Evolutionary conservation across 2,797 vertebrate genomes (phyloP).

Genomic region (Sciurus carolinensis): DNA sequence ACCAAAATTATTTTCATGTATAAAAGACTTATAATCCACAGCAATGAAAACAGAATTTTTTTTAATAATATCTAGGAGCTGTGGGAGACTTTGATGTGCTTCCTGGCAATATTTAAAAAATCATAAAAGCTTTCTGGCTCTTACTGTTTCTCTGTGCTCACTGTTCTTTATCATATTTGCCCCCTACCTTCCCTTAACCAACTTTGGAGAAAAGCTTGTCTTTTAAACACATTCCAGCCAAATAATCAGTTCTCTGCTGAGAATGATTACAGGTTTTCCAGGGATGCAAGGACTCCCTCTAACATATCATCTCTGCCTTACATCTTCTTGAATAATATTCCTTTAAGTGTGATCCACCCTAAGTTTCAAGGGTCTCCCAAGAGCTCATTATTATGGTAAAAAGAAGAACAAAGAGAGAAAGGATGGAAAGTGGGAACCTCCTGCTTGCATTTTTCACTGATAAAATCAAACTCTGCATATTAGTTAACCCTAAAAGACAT

Average conservation of each 20-base stretch:
- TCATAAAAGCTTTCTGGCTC: constrained; percentile 77
- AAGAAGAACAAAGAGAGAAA: constrained; percentile 66
- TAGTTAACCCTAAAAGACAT: background rate
- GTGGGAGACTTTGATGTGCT: constrained; percentile 81
- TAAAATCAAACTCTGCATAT: constrained; percentile 22
- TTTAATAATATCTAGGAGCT: constrained; percentile 77
- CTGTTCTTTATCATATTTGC: constrained; percentile 66
- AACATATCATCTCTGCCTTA: constrained; percentile 70
- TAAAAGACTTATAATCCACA: constrained; percentile 70
- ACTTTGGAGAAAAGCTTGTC: constrained; percentile 50
- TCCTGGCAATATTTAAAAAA: constrained; percentile 83
- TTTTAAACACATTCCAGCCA: constrained; percentile 71
- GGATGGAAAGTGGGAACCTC: constrained; percentile 30
- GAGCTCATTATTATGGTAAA: constrained; percentile 78
- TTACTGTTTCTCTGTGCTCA: constrained; percentile 44
- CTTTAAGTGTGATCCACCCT: constrained; percentile 67
- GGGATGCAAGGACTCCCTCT: constrained; percentile 55
- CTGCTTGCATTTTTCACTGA: constrained; percentile 67
- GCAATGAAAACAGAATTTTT: constrained; percentile 76
- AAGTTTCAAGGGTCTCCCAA: constrained; percentile 68
- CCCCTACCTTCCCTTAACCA: constrained; percentile 26
- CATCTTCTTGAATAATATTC: constrained; percentile 66
- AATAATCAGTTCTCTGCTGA: constrained; percentile 72
- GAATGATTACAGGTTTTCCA: constrained; percentile 71
- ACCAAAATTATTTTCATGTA: background rate